These are phyloP conservation scores for Scortum barcoo DNA, from an alignment of 2,113 vertebrate species.

Conservation along the genomic window DNA sequence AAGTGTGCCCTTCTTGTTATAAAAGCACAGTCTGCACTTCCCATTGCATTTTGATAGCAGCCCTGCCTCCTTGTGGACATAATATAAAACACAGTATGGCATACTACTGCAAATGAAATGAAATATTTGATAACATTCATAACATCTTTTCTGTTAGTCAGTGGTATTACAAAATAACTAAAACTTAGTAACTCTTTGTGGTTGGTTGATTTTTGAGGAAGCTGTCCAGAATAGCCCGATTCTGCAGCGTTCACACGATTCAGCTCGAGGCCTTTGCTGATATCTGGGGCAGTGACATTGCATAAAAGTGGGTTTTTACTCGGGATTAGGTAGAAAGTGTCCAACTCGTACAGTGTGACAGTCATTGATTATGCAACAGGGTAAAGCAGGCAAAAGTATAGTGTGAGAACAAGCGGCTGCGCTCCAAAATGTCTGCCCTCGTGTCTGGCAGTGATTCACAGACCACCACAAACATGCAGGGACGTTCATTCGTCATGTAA, in stretches of 20 bases:
- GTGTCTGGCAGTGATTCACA: slow-evolving; percentile 63
- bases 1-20: slow-evolving; percentile 34
- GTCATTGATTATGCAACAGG: slow-evolving; percentile 56
- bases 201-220: background rate
- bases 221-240: background rate
- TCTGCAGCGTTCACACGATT: background rate
- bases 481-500: slow-evolving; percentile 52
- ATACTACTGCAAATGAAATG: background rate
- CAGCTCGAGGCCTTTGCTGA: background rate
- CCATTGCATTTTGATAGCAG: slow-evolving; percentile 20
- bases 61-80: slow-evolving; percentile 59
- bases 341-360: slow-evolving; percentile 41
- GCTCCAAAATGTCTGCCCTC: slow-evolving; percentile 60
- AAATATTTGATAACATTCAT: background rate
- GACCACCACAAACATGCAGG: slow-evolving; percentile 50
- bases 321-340: background rate
- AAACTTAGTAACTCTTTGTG: background rate
- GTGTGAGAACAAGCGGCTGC: slow-evolving; percentile 53
- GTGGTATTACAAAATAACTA: background rate
- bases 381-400: slow-evolving; percentile 49
- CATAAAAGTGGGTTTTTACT: slow-evolving; percentile 1
- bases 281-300: background rate
- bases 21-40: slow-evolving; percentile 16
- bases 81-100: background rate
- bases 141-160: background rate